These are phyloP conservation scores for Lateolabrax maculatus DNA, from an alignment of 2,797 vertebrate genomes.

Conservation along the genomic window DNA sequence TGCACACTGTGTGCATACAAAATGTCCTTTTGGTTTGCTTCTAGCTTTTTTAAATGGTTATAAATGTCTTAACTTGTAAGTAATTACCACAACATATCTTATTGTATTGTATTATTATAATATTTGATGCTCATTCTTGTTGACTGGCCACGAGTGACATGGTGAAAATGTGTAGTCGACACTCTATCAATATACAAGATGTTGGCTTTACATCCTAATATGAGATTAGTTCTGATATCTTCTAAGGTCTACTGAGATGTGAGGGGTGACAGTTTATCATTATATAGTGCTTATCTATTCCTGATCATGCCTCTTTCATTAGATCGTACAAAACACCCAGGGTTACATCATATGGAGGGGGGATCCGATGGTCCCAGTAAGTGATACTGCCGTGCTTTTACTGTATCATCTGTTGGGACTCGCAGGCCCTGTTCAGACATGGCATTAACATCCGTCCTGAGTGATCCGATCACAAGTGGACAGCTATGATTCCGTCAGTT, in stretches of 20 bases:
- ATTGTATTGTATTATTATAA: neutral
- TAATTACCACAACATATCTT: neutral
- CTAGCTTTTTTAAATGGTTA: neutral
- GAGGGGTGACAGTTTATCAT: conserved; percentile 5
- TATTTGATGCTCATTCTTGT: conserved; percentile 26
- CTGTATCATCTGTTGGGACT: conserved; percentile 12
- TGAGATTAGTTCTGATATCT: conserved; percentile 31
- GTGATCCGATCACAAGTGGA: too few species aligned
- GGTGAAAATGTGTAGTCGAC: neutral
- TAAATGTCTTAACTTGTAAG: neutral
- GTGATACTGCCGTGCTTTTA: conserved; percentile 17
- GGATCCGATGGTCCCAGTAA: conserved; percentile 1
- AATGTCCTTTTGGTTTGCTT: conserved; percentile 12
- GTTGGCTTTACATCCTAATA: conserved; percentile 49
- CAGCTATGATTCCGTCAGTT: too few species aligned
- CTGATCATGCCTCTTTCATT: conserved; percentile 64
- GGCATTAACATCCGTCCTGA: too few species aligned
- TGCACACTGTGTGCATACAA: conserved; percentile 13
- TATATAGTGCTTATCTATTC: conserved; percentile 65
- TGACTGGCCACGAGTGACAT: conserved; percentile 4
- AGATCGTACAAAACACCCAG: conserved; percentile 43
- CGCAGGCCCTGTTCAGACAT: too few species aligned
- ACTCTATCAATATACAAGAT: conserved; percentile 53
- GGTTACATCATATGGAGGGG: conserved; percentile 31
- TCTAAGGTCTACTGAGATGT: conserved; percentile 3